Conservation (phyloP, 1,140 invertebrate species). For the Polypedilum vanderplanki region DNA sequence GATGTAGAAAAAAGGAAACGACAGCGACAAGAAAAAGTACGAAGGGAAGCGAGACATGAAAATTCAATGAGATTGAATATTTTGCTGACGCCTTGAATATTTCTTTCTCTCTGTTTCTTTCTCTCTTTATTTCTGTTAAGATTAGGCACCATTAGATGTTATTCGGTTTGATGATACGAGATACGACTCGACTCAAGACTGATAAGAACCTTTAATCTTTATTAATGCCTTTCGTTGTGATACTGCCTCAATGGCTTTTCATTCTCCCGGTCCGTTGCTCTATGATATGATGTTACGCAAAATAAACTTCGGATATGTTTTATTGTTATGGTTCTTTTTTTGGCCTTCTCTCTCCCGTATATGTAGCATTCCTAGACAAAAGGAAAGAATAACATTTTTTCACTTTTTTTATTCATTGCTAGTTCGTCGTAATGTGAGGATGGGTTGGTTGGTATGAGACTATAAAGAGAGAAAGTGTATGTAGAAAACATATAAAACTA, state of each 20-base stretch:
- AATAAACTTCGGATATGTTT: slow-evolving; percentile 13
- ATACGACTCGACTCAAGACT: slow-evolving; percentile 10
- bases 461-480: background rate
- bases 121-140: background rate
- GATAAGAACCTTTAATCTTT: slow-evolving; percentile 19
- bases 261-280: background rate
- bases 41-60: background rate
- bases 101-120: background rate
- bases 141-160: slow-evolving; percentile 18
- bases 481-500: background rate
- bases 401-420: too few relatives aligned
- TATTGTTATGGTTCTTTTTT: background rate
- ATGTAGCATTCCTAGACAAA: background rate
- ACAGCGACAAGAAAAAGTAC: background rate
- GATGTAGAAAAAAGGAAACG: background rate
- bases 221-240: background rate
- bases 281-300: slow-evolving; percentile 14
- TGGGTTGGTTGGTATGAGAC: too few relatives aligned
- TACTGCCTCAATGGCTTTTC: background rate
- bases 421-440: background rate
- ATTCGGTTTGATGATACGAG: slow-evolving; percentile 11
- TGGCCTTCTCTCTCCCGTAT: background rate
- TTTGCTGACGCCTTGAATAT: slow-evolving; percentile 8
- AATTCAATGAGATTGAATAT: slow-evolving; percentile 7
- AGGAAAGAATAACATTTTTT: too few relatives aligned